Conservation (phyloP, 2,888 invertebrate genomes). For the Diarsia brunnea region DNA sequence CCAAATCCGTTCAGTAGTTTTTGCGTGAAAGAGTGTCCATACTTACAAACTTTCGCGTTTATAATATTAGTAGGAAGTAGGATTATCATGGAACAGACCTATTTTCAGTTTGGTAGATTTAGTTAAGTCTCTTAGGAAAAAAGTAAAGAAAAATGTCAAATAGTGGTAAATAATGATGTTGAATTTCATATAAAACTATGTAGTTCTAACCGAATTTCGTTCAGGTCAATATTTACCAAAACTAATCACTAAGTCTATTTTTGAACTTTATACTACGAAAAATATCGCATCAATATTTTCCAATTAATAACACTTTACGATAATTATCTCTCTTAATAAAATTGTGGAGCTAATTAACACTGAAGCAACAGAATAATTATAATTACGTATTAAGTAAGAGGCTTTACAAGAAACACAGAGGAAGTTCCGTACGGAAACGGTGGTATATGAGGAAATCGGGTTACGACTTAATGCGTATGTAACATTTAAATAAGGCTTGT, state of each 20-base stretch:
- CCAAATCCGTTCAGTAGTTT: too few species aligned
- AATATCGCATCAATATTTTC: not conserved
- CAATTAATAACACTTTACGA: not conserved
- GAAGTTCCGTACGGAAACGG: constrained; percentile 59
- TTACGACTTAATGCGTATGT: constrained; percentile 21
- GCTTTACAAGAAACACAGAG: constrained; percentile 28
- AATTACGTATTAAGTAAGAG: constrained; percentile 51
- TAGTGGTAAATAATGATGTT: too few species aligned
- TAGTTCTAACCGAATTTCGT: too few species aligned
- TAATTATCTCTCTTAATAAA: not conserved
- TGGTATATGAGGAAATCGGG: constrained; percentile 36
- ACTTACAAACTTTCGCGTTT: too few species aligned
- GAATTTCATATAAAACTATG: too few species aligned
- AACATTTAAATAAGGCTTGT: not conserved
- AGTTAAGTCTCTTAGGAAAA: too few species aligned
- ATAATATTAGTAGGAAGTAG: too few species aligned
- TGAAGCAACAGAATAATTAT: constrained; percentile 33
- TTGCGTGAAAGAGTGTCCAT: too few species aligned
- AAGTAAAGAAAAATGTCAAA: too few species aligned
- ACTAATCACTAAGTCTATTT: not conserved
- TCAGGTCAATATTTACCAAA: not conserved
- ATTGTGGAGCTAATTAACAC: constrained; percentile 22
- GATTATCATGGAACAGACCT: too few species aligned
- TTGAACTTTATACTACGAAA: not conserved
- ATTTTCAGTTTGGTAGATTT: too few species aligned